phyloP scores from a whole-genome alignment of 1,140 invertebrate genomes.

The Dendrolimus punctatus region DNA sequence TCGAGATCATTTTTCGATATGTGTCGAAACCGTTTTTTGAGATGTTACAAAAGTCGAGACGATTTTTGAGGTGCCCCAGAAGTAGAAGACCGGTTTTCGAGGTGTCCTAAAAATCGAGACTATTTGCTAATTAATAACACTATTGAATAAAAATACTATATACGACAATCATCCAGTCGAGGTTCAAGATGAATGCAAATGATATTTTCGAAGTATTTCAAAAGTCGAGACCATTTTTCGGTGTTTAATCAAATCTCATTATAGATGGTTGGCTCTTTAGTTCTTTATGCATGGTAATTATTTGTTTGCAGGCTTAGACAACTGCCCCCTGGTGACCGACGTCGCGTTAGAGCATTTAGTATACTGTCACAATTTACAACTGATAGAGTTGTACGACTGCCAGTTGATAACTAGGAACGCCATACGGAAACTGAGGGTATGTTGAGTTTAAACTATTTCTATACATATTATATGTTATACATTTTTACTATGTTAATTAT shows the following conservation, averaged over 20 bases:
- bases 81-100: no score
- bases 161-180: no score
- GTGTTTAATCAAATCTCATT: not conserved
- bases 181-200: not conserved
- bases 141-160: no score
- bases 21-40: no score
- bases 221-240: not conserved
- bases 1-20: no score
- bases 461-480: no score
- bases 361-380: constrained; percentile 94
- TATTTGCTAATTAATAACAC: no score
- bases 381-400: constrained; percentile 99
- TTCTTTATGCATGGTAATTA: not conserved
- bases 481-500: no score
- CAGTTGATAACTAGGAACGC: constrained; percentile 97
- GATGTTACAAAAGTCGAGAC: no score
- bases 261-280: no score
- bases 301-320: constrained; percentile 85
- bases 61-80: no score
- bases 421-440: constrained; percentile 94
- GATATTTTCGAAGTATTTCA: constrained; percentile 1
- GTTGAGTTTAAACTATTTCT: constrained; percentile 8
- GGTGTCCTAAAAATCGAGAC: no score
- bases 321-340: constrained; percentile 99
- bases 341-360: constrained; percentile 95